Evolutionary conservation across 2,113 vertebrate species (phyloP).

Genomic region (Synodontis membranacea): DNA sequence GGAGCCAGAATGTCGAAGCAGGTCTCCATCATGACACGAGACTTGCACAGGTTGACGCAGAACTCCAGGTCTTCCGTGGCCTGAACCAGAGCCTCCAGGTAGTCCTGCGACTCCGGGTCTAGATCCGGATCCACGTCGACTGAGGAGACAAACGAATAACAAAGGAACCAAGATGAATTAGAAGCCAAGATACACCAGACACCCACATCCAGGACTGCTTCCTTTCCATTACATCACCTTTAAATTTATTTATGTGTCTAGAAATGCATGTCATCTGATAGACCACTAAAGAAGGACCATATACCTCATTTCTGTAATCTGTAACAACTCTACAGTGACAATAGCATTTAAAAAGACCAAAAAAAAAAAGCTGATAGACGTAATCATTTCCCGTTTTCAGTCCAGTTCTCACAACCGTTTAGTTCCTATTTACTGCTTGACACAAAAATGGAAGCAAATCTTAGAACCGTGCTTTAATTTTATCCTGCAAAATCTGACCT

Average conservation of each 20-base stretch:
- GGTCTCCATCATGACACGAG: constrained; percentile 92
- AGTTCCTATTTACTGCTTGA: too few relatives aligned
- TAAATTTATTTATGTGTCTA: background rate
- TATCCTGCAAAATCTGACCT: too few relatives aligned
- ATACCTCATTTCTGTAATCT: too few relatives aligned
- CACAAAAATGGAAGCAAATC: too few relatives aligned
- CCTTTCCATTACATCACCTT: background rate
- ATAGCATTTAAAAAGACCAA: too few relatives aligned
- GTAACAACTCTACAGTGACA: too few relatives aligned
- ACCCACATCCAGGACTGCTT: constrained; percentile 18
- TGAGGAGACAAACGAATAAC: constrained; percentile 51
- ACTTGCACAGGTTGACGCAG: constrained; percentile 89
- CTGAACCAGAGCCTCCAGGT: constrained; percentile 83
- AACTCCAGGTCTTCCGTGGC: constrained; percentile 83
- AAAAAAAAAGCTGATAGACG: too few relatives aligned
- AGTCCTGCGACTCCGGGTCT: constrained; percentile 86
- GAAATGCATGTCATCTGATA: background rate
- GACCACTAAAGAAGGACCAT: too few relatives aligned
- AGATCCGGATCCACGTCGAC: constrained; percentile 87
- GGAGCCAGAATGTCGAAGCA: constrained; percentile 84
- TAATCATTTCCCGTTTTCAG: too few relatives aligned
- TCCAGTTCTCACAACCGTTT: too few relatives aligned
- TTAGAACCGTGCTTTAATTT: too few relatives aligned
- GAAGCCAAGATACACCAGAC: background rate
- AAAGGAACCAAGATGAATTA: background rate